These are phyloP conservation scores for Chamaea fasciata DNA, from an alignment of 2,113 vertebrate species.

Conservation along the genomic window DNA sequence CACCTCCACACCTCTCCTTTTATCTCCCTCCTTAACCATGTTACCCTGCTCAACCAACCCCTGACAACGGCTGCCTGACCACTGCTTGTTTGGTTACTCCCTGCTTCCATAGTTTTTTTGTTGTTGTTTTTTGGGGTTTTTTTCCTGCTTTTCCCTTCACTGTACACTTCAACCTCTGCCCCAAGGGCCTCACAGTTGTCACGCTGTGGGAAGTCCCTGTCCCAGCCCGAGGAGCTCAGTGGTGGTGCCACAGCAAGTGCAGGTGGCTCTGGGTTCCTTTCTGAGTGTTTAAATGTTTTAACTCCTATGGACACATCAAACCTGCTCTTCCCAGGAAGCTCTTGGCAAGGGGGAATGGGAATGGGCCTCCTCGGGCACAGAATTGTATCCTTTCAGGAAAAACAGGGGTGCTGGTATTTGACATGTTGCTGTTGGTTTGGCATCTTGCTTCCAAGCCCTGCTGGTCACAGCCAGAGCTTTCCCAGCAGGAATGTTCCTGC, in stretches of 20 bases:
- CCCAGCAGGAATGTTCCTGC: neutral
- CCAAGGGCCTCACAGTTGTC: neutral
- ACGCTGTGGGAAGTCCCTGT: rapidly evolving
- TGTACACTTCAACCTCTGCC: neutral
- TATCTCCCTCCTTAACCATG: neutral
- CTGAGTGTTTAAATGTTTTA: neutral
- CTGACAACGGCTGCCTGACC: neutral
- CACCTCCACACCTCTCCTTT: neutral
- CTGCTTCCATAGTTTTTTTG: rapidly evolving
- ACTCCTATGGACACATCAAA: rapidly evolving
- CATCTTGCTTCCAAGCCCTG: rapidly evolving
- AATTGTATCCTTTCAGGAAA: neutral
- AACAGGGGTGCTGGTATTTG: neutral
- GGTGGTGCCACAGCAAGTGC: rapidly evolving
- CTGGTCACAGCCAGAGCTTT: neutral
- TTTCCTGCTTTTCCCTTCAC: neutral
- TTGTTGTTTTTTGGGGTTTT: too few relatives aligned
- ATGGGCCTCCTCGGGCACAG: neutral
- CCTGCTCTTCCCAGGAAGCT: neutral
- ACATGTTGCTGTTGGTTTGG: neutral
- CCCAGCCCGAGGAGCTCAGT: neutral
- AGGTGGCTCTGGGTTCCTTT: neutral
- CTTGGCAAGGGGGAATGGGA: neutral
- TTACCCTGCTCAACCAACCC: neutral
- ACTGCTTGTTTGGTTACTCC: neutral